Evolutionary conservation across 1,140 invertebrate species (phyloP).

Genomic region (Agrilus planipennis): DNA sequence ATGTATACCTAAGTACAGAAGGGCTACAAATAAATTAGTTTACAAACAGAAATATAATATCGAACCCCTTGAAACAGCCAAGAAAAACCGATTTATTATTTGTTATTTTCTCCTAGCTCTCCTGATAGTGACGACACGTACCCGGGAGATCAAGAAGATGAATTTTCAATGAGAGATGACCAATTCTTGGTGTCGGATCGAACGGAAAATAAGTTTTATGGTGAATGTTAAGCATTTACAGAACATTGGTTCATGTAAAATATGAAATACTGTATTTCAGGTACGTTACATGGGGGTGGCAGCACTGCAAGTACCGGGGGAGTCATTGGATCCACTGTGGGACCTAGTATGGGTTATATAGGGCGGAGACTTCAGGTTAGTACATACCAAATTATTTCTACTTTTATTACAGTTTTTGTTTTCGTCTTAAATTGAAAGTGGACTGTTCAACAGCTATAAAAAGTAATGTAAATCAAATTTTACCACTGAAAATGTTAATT

Average conservation of each 20-base stretch:
- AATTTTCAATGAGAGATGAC: slow-evolving; percentile 63
- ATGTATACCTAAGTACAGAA: too few species aligned
- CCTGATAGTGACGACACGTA: slow-evolving; percentile 76
- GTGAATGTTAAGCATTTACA: slow-evolving; percentile 32
- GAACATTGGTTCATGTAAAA: not conserved
- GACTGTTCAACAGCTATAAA: too few species aligned
- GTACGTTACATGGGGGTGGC: slow-evolving; percentile 34
- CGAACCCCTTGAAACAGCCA: too few species aligned
- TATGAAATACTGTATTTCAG: slow-evolving; percentile 10
- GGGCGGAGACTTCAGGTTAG: slow-evolving; percentile 38
- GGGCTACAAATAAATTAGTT: too few species aligned
- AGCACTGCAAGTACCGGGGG: slow-evolving; percentile 36
- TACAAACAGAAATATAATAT: too few species aligned
- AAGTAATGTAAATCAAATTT: too few species aligned
- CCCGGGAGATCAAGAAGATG: slow-evolving; percentile 66
- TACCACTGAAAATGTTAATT: too few species aligned
- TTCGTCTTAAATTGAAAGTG: too few species aligned
- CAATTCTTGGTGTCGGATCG: slow-evolving; percentile 75
- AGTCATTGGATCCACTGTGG: slow-evolving; percentile 34
- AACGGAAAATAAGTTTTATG: slow-evolving; percentile 78
- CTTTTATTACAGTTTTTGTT: slow-evolving; percentile 4
- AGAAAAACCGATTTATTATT: too few species aligned
- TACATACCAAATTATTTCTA: too few species aligned
- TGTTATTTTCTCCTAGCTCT: slow-evolving; percentile 42
- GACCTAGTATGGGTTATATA: slow-evolving; percentile 45